A percentile compares a stretch with the other conserved stretches of the same genome.
Conservation (phyloP, 2,888 invertebrate species). For the Agrotis exclamationis region DNA sequence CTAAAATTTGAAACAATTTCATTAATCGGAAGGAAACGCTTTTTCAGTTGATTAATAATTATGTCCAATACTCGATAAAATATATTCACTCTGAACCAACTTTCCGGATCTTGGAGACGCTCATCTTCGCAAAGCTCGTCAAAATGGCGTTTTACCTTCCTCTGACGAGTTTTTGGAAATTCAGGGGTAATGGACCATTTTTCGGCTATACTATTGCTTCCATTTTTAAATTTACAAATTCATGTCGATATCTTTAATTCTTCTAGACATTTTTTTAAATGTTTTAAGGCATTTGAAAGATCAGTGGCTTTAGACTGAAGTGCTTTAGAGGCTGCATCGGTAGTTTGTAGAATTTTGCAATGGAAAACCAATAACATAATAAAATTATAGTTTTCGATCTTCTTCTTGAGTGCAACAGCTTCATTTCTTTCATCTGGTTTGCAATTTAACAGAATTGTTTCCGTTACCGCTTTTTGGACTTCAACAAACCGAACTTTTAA, state of each 20-base stretch:
- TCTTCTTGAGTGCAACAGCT: constrained; percentile 1
- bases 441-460: constrained; percentile 1
- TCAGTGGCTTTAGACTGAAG: constrained; percentile 9
- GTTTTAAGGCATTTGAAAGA: constrained; percentile 3
- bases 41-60: constrained; percentile 1
- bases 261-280: neutral
- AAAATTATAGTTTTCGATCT: constrained; percentile 4
- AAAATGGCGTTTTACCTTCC: constrained; percentile 12
- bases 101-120: constrained; percentile 5
- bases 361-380: neutral
- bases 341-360: neutral
- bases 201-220: constrained; percentile 9
- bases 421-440: constrained; percentile 6
- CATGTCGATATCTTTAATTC: constrained; percentile 1
- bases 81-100: constrained; percentile 2
- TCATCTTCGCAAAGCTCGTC: constrained; percentile 9
- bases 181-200: neutral
- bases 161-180: constrained; percentile 9
- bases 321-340: neutral
- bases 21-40: neutral
- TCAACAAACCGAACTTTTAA: too few relatives aligned
- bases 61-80: neutral
- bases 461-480: neutral
- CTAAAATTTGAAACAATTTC: constrained; percentile 3
- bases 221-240: constrained; percentile 1